phyloP scores from a whole-genome alignment of 2,113 vertebrate species.

The Xiphophorus couchianus region DNA sequence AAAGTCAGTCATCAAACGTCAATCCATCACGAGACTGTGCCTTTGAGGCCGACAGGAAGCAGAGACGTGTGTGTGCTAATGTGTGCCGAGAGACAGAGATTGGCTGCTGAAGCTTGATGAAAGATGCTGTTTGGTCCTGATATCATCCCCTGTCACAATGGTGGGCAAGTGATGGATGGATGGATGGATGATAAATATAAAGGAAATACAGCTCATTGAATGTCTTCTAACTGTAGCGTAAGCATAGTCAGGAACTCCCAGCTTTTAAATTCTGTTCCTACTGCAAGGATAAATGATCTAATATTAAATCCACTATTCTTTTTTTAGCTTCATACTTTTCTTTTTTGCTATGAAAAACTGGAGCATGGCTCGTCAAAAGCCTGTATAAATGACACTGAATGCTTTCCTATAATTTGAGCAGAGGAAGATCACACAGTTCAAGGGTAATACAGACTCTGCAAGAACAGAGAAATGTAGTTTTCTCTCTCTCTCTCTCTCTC shows the following conservation, averaged over 20 bases:
- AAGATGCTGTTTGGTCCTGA: background rate
- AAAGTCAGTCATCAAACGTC: conserved; percentile 58
- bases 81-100: background rate
- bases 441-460: background rate
- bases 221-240: too few species aligned
- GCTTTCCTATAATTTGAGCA: background rate
- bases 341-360: background rate
- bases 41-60: conserved; percentile 55
- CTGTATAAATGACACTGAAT: background rate
- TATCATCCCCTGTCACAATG: background rate
- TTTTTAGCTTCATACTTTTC: background rate
- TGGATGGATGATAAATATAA: background rate
- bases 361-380: background rate
- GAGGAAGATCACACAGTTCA: background rate
- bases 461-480: too few species aligned
- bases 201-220: too few species aligned
- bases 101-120: conserved; percentile 8
- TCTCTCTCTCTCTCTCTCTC: too few species aligned
- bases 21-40: conserved; percentile 23
- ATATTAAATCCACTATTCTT: background rate
- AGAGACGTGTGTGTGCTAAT: conserved; percentile 12
- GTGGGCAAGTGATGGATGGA: background rate
- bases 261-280: too few species aligned
- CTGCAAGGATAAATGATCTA: background rate
- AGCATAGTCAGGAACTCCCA: too few species aligned